Percentiles rank a stretch among this genome's conserved stretches.
These are phyloP conservation scores for Ornithoptera priamus DNA, from an alignment of 2,888 invertebrate genomes.

Conservation along the genomic window DNA sequence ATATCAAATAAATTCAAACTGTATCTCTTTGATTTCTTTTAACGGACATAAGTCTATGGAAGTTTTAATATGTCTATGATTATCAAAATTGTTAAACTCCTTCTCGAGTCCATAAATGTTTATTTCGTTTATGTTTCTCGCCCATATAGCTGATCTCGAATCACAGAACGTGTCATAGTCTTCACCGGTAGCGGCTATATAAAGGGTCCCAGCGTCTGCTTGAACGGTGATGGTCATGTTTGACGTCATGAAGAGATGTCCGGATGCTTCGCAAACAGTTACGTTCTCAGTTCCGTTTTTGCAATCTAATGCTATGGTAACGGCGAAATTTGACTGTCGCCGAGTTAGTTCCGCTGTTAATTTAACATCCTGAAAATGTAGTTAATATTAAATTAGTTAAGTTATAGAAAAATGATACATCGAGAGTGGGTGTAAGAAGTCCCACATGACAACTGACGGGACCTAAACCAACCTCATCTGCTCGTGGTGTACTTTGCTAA, in stretches of 20 bases:
- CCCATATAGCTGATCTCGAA: conserved; percentile 39
- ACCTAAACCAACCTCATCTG: no score
- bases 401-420: background rate
- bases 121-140: conserved; percentile 46
- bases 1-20: conserved; percentile 10
- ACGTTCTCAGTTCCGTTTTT: conserved; percentile 34
- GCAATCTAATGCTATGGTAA: conserved; percentile 61
- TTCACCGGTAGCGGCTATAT: conserved; percentile 45
- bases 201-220: conserved; percentile 47
- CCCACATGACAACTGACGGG: no score
- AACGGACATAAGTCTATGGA: conserved; percentile 44
- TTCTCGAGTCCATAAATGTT: conserved; percentile 61
- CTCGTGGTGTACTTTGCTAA: no score
- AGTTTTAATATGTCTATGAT: conserved; percentile 43
- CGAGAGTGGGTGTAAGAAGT: background rate
- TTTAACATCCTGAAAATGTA: conserved; percentile 50
- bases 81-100: conserved; percentile 65
- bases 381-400: background rate
- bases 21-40: conserved; percentile 6
- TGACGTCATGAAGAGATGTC: conserved; percentile 50
- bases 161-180: conserved; percentile 51
- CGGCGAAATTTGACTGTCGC: conserved; percentile 46
- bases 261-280: conserved; percentile 47
- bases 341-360: conserved; percentile 58
- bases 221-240: conserved; percentile 49